Percentiles rank a stretch among this genome's conserved stretches.
phyloP scores from a whole-genome alignment of 2,113 vertebrate species.

The Caracal caracal region DNA sequence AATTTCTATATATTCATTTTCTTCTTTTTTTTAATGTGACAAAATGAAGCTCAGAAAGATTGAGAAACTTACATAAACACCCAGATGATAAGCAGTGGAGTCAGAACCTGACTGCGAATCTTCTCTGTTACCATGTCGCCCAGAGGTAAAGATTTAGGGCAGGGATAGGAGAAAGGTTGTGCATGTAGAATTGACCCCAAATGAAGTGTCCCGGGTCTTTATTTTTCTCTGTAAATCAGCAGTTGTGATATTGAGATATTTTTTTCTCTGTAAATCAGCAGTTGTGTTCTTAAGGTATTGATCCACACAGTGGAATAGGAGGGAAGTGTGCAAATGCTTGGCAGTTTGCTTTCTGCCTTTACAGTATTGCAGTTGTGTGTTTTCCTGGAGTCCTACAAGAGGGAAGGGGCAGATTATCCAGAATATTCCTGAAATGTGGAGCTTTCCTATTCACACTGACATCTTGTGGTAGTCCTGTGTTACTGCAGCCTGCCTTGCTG shows the following conservation, averaged over 20 bases:
- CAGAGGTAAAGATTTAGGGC: neutral
- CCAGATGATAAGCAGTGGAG: neutral
- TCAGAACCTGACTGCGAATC: neutral
- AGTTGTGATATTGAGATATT: neutral
- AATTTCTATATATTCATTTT: neutral
- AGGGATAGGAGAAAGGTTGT: neutral
- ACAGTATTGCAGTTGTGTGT: neutral
- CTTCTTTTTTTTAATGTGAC: neutral
- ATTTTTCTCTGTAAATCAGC: neutral
- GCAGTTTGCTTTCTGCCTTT: neutral
- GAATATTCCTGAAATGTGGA: slow-evolving; percentile 46
- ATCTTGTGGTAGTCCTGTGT: neutral
- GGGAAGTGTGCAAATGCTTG: neutral
- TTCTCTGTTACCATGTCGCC: neutral
- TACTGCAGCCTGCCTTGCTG: slow-evolving; percentile 17
- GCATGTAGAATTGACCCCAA: neutral
- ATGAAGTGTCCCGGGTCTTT: neutral
- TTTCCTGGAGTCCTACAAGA: neutral
- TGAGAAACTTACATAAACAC: neutral
- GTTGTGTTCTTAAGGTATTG: neutral
- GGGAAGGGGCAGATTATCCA: neutral
- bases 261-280: neutral
- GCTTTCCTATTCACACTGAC: slow-evolving; percentile 64
- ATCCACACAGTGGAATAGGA: neutral
- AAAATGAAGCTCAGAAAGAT: neutral